phyloP scores from a whole-genome alignment of 2,888 invertebrate genomes.

The Ophion costatus region DNA sequence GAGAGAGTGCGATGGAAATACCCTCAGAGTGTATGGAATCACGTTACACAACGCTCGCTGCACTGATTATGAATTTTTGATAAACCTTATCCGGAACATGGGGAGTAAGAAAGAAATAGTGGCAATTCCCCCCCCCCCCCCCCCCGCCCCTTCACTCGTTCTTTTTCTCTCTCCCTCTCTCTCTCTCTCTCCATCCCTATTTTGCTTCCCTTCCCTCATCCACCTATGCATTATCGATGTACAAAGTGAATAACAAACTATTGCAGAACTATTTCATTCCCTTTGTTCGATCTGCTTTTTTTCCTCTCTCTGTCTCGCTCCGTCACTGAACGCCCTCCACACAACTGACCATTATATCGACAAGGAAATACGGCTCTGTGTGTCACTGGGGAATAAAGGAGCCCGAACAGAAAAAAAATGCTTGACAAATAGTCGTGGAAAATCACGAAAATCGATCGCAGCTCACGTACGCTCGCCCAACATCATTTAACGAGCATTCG shows the following conservation, averaged over 20 bases:
- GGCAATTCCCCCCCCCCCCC: conserved; percentile 6
- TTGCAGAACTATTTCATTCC: conserved; percentile 47
- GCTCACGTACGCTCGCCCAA: not conserved
- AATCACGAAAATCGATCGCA: conserved; percentile 53
- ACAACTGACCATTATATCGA: conserved; percentile 43
- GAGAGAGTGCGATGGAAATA: conserved; percentile 25
- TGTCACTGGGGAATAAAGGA: conserved; percentile 60
- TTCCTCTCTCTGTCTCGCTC: conserved; percentile 15
- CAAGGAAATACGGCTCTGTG: conserved; percentile 47
- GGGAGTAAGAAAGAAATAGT: conserved; percentile 32
- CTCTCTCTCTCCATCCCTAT: conserved; percentile 8
- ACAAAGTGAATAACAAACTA: conserved; percentile 63
- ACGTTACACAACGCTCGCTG: conserved; percentile 53
- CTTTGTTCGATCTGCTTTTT: conserved; percentile 33
- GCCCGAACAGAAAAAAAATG: conserved; percentile 11
- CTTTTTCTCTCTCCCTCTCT: conserved; percentile 4
- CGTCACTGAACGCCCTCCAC: not conserved
- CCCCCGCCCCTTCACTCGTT: not conserved
- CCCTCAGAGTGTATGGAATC: conserved; percentile 51
- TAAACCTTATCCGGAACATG: conserved; percentile 57
- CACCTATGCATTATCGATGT: conserved; percentile 56
- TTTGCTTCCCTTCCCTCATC: not conserved
- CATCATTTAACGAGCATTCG: not conserved
- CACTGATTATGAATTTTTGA: conserved; percentile 62
- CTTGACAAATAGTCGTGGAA: conserved; percentile 43